phyloP scores from a whole-genome alignment of 2,888 invertebrate species.

The Isoperla grammatica region DNA sequence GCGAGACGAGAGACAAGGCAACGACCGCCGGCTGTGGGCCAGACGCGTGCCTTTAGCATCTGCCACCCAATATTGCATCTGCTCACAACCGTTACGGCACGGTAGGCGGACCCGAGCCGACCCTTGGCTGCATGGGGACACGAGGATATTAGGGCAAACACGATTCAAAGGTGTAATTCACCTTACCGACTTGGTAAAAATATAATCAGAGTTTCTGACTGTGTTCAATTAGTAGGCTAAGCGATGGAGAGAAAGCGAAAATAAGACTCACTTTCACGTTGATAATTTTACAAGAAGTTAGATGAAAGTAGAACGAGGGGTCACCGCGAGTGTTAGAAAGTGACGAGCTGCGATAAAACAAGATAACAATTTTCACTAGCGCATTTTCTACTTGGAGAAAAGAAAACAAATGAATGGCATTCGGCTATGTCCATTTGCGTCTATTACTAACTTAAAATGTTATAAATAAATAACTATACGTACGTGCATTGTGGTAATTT shows the following conservation, averaged over 20 bases:
- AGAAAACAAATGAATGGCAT: conserved; percentile 3
- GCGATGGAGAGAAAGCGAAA: conserved; percentile 29
- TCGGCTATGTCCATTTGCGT: not conserved
- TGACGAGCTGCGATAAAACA: conserved; percentile 33
- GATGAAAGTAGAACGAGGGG: conserved; percentile 26
- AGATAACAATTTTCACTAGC: conserved; percentile 28
- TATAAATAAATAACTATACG: conserved; percentile 47
- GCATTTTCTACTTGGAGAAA: conserved; percentile 4
- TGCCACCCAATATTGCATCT: too few species aligned
- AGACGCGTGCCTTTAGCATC: conserved; percentile 28
- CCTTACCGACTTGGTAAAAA: not conserved
- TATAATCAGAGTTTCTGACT: conserved; percentile 7
- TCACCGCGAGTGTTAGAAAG: conserved; percentile 29
- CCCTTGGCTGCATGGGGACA: not conserved
- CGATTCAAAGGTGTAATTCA: not conserved
- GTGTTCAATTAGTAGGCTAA: conserved; percentile 20
- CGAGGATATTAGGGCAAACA: too few species aligned
- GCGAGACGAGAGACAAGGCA: conserved; percentile 31
- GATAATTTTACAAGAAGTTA: conserved; percentile 13
- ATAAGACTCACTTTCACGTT: conserved; percentile 30
- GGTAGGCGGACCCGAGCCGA: not conserved
- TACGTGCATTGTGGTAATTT: conserved; percentile 91
- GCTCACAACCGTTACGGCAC: not conserved
- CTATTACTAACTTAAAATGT: not conserved
- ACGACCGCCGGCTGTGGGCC: conserved; percentile 39